Evolutionary conservation across 2,113 vertebrate species (phyloP).

Genomic region (Gobius niger): DNA sequence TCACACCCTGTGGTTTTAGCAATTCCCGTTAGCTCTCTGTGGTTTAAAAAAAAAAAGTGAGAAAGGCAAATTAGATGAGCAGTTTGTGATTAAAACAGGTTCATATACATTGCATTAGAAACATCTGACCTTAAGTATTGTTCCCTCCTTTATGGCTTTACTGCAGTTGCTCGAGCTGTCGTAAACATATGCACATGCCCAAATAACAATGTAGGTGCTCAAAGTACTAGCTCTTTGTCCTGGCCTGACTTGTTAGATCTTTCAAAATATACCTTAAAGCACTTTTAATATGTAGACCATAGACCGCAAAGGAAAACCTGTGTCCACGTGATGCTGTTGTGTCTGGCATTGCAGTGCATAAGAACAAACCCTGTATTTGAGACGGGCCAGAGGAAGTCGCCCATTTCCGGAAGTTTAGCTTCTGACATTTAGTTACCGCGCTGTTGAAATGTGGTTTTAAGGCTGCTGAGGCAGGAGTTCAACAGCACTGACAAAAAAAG

Average conservation of each 20-base stretch:
- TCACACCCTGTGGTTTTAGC: too few relatives aligned
- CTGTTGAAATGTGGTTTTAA: constrained; percentile 48
- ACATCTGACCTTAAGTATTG: not conserved
- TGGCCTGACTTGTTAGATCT: constrained; percentile 5
- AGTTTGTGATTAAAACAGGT: too few relatives aligned
- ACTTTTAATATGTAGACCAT: not conserved
- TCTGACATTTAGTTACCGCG: constrained; percentile 72
- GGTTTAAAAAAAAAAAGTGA: too few relatives aligned
- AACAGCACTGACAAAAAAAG: not conserved
- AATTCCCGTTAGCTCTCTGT: too few relatives aligned
- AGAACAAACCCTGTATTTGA: constrained; percentile 46
- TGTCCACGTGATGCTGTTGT: constrained; percentile 3
- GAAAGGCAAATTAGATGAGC: too few relatives aligned
- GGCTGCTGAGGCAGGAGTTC: constrained; percentile 22
- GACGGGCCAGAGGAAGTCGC: constrained; percentile 72
- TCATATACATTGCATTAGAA: too few relatives aligned
- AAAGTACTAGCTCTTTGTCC: not conserved
- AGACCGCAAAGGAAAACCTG: not conserved
- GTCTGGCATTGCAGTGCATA: not conserved
- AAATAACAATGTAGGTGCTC: not conserved
- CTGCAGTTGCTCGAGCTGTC: constrained; percentile 7
- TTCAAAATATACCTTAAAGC: not conserved
- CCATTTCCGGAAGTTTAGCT: constrained; percentile 73
- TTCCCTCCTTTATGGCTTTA: not conserved
- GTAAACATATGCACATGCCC: not conserved